A percentile compares a stretch with the other conserved stretches of the same genome.
These are phyloP conservation scores for Trilocha varians DNA, from an alignment of 2,888 invertebrate species.

Conservation along the genomic window DNA sequence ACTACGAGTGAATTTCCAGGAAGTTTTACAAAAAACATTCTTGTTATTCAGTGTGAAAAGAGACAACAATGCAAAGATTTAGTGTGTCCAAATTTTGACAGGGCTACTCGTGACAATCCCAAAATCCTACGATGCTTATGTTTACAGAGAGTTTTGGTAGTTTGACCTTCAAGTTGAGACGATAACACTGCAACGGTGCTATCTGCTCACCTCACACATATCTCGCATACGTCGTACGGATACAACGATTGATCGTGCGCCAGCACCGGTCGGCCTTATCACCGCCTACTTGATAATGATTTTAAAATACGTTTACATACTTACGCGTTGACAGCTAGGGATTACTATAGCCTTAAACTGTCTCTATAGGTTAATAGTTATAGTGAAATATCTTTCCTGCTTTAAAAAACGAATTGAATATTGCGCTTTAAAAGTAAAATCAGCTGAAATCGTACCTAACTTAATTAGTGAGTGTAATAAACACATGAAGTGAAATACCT, in stretches of 20 bases:
- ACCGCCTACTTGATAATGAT: constrained; percentile 53
- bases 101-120: constrained; percentile 30
- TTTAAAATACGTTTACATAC: constrained; percentile 58
- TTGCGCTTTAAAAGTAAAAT: no score
- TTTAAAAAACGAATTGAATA: no score
- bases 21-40: not conserved
- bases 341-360: constrained; percentile 27
- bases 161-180: constrained; percentile 46
- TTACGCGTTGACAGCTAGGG: constrained; percentile 44
- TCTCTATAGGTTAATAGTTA: constrained; percentile 4
- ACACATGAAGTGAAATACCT: no score
- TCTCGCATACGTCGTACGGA: constrained; percentile 33
- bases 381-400: not conserved
- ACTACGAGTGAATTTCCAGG: not conserved
- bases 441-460: no score
- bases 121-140: constrained; percentile 36
- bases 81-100: constrained; percentile 16
- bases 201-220: constrained; percentile 40
- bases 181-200: constrained; percentile 51
- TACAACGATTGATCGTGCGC: constrained; percentile 57
- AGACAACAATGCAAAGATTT: not conserved
- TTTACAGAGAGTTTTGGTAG: constrained; percentile 31
- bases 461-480: no score
- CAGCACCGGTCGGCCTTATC: constrained; percentile 42
- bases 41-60: not conserved